Evolutionary conservation across 2,888 invertebrate genomes (phyloP).

Genomic region (Eugnorisma glareosa): DNA sequence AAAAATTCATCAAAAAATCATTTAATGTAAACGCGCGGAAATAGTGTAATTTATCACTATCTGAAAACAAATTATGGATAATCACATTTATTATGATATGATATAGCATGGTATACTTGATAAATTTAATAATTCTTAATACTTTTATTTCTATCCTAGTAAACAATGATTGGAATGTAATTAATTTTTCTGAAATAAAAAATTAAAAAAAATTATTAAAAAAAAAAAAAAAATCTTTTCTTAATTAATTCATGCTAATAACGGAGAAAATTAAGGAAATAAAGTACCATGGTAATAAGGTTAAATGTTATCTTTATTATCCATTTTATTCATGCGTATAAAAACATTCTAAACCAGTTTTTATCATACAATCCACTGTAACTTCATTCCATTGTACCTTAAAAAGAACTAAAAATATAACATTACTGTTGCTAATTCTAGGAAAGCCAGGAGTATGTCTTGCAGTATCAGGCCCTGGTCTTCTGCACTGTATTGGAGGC

Average conservation of each 20-base stretch:
- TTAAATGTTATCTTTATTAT: conserved; percentile 8
- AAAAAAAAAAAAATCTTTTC: no score
- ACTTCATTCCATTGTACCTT: not conserved
- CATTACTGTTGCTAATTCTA: conserved; percentile 66
- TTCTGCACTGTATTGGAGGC: conserved; percentile 97
- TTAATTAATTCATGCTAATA: not conserved
- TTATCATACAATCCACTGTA: not conserved
- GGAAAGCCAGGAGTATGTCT: conserved; percentile 96
- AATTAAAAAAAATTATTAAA: no score
- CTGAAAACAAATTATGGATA: conserved; percentile 28
- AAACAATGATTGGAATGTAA: conserved; percentile 13
- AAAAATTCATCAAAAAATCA: not conserved
- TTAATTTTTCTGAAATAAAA: no score
- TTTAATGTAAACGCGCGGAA: not conserved
- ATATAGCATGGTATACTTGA: conserved; percentile 29
- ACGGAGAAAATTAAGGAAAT: not conserved
- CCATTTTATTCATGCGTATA: not conserved
- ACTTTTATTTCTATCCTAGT: conserved; percentile 2
- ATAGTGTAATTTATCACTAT: conserved; percentile 24
- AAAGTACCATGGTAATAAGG: not conserved
- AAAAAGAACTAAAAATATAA: not conserved
- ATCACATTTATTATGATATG: conserved; percentile 43
- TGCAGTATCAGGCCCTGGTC: conserved; percentile 98
- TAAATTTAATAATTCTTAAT: conserved; percentile 31
- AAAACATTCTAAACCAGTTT: not conserved